A percentile compares a stretch with the other conserved stretches of the same genome.
These are phyloP conservation scores for Aurelia coerulea DNA, from an alignment of 30 jellyfish, hydroid and myxozoan genomes.

Conservation along the genomic window DNA sequence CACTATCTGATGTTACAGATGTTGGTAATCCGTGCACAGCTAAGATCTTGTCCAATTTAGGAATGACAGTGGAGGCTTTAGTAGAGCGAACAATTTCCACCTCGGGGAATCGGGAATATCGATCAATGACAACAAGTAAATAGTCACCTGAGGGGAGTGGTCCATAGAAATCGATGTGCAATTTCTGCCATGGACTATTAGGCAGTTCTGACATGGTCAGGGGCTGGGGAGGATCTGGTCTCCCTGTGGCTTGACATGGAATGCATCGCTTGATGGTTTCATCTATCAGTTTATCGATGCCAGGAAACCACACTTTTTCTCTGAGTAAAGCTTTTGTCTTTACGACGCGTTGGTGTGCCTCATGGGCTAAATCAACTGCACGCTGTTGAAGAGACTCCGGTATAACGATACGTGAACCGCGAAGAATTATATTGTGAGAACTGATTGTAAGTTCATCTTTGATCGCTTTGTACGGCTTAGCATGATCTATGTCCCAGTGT, in stretches of 20 bases:
- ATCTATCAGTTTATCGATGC: conserved; percentile 15
- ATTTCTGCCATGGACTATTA: conserved; percentile 42
- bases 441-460: conserved; percentile 37
- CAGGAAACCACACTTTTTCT: conserved; percentile 51
- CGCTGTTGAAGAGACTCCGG: conserved; percentile 37
- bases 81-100: conserved; percentile 53
- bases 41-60: conserved; percentile 45
- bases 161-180: conserved; percentile 37
- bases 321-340: conserved; percentile 33
- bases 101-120: conserved; percentile 36
- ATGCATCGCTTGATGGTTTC: conserved; percentile 28
- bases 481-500: no score
- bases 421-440: conserved; percentile 16
- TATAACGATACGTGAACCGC: conserved; percentile 42
- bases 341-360: conserved; percentile 45
- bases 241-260: conserved; percentile 56
- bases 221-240: conserved; percentile 37
- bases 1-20: conserved; percentile 26
- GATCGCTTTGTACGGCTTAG: conserved; percentile 3
- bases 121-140: conserved; percentile 31
- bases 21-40: conserved; percentile 34
- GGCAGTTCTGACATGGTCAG: conserved; percentile 24
- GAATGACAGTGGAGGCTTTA: conserved; percentile 21
- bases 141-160: conserved; percentile 55
- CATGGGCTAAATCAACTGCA: conserved; percentile 46